Base-by-base conservation (phyloP, 2,113 vertebrate species). In the Lepus europaeus region DNA sequence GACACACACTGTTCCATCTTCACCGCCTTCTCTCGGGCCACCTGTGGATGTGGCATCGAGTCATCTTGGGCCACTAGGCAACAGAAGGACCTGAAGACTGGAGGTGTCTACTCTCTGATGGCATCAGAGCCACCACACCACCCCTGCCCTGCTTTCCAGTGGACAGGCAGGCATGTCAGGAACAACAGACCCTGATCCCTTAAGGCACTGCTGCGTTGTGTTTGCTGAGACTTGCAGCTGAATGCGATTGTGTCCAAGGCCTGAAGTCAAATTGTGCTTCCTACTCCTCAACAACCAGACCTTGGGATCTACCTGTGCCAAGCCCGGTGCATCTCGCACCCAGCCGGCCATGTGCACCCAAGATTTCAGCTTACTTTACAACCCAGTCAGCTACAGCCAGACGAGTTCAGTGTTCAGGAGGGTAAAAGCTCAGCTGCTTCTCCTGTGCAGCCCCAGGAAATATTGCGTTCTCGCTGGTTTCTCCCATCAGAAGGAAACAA, bases 11-110 rank as follows among this genome's bases (percentile, higher is more conserved):
- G 0, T 2, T 70, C 29, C 22, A 56, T n/a, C 17, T 7, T 36
- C 17, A 70, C 4, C 64, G 5, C 29, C 74, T 36, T 14, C 78
- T n/a, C 77, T 36, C 85, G 14, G 27, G 11, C 39, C 36, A 25
- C 4, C 51, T 0, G 2, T 14, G n/a, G 11, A 3, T 0, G 5
- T 20, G 61, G 59, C 6, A 1, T 2, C 17, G 12, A 22, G 53
- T 33, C 27, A 63, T n/a, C 73, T 56, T n/a, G 29, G 61, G 73
- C 36, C 17, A 1, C 3, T 0, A 20, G 53, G 22, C 63, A 39
- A 23, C 45, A 45, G 45, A 45, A 45, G 45, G 45, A 45, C 45
- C 45, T 45, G 45, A 31, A 88, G 45, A n/a, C 27, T 1, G 9
- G 9, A 59, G n/a, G 51, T 45, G 6, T 31, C 23, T 9, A 27